These are phyloP conservation scores for Drosophila repleta DNA, from an alignment of 1,140 invertebrate genomes.

Conservation along the genomic window DNA sequence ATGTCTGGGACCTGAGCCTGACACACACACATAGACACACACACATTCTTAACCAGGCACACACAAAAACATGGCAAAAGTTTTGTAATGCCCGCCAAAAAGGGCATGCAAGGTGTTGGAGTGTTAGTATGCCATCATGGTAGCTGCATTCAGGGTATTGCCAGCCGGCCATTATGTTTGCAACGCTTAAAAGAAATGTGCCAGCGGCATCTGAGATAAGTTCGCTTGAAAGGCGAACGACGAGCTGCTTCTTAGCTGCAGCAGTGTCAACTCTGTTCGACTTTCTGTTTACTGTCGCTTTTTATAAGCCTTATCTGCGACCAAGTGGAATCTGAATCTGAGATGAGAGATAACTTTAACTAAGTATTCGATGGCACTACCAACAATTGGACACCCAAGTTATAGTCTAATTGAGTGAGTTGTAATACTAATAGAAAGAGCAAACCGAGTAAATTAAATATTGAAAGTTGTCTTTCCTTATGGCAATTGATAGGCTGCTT, in stretches of 20 bases:
- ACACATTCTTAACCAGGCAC: conserved; percentile 15
- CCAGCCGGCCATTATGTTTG: conserved; percentile 25
- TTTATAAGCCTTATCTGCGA: too few relatives aligned
- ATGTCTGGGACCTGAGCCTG: conserved; percentile 78
- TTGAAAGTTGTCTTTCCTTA: too few relatives aligned
- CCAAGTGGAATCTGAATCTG: too few relatives aligned
- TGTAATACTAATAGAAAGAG: too few relatives aligned
- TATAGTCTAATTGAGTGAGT: too few relatives aligned
- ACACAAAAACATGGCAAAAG: conserved; percentile 74
- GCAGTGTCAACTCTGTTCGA: too few relatives aligned
- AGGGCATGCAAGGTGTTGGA: conserved; percentile 73
- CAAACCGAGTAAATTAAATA: too few relatives aligned
- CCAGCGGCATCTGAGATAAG: neutral
- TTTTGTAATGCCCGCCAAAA: conserved; percentile 80
- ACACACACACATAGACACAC: conserved; percentile 55
- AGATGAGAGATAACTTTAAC: too few relatives aligned
- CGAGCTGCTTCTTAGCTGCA: neutral
- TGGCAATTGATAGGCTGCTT: too few relatives aligned
- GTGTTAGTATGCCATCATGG: conserved; percentile 65
- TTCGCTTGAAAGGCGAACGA: neutral
- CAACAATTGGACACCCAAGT: too few relatives aligned
- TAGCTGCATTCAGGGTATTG: conserved; percentile 41
- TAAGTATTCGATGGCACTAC: too few relatives aligned
- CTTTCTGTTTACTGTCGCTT: too few relatives aligned
- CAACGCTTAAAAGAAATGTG: conserved; percentile 6